Conservation (phyloP, 92 coral and sea anemone genomes). For the Plumapathes pennacea region DNA sequence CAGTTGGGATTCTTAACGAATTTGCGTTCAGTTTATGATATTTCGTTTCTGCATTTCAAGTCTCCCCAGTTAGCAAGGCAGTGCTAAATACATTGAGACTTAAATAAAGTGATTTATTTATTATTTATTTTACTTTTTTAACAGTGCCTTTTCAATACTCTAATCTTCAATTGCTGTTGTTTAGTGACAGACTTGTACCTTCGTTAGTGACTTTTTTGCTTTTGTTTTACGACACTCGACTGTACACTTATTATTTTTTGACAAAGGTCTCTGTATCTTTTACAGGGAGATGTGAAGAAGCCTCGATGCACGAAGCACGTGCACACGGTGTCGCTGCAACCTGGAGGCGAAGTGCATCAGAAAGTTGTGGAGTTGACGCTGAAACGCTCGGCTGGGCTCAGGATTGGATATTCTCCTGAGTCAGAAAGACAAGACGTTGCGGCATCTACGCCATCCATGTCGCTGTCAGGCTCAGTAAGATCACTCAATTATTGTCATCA, state of each 20-base stretch:
- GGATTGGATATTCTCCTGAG: neutral
- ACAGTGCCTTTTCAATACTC: neutral
- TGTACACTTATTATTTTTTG: neutral
- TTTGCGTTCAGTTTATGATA: too few relatives aligned
- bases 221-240: neutral
- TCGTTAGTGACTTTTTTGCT: neutral
- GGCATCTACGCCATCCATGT: constrained; percentile 11
- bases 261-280: neutral
- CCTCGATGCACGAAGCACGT: constrained; percentile 64
- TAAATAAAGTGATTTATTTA: too few relatives aligned
- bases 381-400: constrained; percentile 57
- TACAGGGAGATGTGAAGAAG: constrained; percentile 65
- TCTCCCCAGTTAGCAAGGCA: too few relatives aligned
- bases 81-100: too few relatives aligned
- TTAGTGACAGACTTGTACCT: neutral
- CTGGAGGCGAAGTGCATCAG: constrained; percentile 62
- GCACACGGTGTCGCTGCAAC: constrained; percentile 60
- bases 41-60: too few relatives aligned
- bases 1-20: too few relatives aligned
- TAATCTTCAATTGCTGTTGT: neutral
- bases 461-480: constrained; percentile 17
- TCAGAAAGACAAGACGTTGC: neutral
- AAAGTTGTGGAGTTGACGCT: constrained; percentile 57
- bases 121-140: too few relatives aligned
- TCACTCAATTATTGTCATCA: neutral